Conservation (phyloP, 2,113 vertebrate genomes). For the Eulemur macaco region DNA sequence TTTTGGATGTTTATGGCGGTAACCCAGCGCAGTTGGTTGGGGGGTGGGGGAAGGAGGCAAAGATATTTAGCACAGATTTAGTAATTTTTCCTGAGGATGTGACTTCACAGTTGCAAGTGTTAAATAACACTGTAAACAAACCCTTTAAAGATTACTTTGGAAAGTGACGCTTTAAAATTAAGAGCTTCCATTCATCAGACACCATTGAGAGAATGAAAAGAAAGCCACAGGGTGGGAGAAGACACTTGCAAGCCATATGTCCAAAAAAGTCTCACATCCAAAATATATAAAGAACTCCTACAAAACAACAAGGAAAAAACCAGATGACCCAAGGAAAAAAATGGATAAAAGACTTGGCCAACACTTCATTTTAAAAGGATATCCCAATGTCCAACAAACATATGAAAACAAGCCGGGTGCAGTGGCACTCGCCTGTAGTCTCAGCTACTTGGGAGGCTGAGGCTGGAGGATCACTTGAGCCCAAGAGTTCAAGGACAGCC, state of each 20-base stretch:
- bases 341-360: neutral
- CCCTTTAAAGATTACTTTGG: conserved; percentile 17
- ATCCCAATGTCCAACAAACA: neutral
- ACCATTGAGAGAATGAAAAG: neutral
- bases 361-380: neutral
- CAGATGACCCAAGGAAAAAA: neutral
- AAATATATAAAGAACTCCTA: neutral
- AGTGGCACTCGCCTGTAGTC: no score
- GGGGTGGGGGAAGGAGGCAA: neutral
- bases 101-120: conserved; percentile 63
- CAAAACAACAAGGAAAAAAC: neutral
- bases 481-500: no score
- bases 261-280: neutral
- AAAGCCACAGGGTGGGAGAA: neutral
- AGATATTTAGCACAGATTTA: conserved; percentile 51
- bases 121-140: conserved; percentile 53
- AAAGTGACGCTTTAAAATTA: neutral
- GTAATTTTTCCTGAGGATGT: conserved; percentile 57
- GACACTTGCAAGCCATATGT: neutral
- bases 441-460: no score
- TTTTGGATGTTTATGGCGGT: conserved; percentile 50
- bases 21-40: neutral
- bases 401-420: neutral
- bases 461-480: no score
- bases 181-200: neutral